phyloP scores from a whole-genome alignment of 2,888 invertebrate species.

The Epinotia nisella region DNA sequence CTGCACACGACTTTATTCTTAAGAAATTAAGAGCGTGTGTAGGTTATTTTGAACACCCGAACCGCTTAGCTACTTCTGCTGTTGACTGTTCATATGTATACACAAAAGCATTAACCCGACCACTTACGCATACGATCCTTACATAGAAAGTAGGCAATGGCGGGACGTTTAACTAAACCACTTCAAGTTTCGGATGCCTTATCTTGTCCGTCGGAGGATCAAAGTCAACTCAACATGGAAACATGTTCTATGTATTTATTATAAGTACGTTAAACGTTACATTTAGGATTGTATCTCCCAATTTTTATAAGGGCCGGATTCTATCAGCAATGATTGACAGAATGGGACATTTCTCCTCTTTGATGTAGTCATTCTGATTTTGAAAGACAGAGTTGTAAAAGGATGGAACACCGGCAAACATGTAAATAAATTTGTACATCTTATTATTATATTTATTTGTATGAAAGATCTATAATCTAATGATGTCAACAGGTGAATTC shows the following conservation, averaged over 20 bases:
- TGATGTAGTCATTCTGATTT: not conserved
- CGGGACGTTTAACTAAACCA: not conserved
- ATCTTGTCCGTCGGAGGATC: constrained; percentile 25
- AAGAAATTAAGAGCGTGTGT: too few species aligned
- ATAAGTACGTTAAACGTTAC: too few species aligned
- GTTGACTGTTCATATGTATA: too few species aligned
- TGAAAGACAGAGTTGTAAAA: not conserved
- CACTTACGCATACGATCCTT: not conserved
- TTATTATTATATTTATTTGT: not conserved
- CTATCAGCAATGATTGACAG: not conserved
- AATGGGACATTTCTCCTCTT: not conserved
- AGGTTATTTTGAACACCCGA: too few species aligned
- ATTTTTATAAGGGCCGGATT: not conserved
- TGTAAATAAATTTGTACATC: not conserved
- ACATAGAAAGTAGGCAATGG: not conserved
- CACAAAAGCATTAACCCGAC: not conserved
- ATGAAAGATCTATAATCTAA: not conserved
- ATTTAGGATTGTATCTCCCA: too few species aligned
- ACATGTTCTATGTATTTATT: not conserved
- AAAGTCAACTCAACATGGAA: constrained; percentile 9
- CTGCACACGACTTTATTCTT: too few species aligned
- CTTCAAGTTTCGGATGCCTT: constrained; percentile 15
- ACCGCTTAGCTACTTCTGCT: too few species aligned
- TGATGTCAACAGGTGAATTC: not conserved
- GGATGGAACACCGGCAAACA: not conserved